phyloP scores from a whole-genome alignment of 1,140 invertebrate genomes.

The Acromyrmex heyeri region DNA sequence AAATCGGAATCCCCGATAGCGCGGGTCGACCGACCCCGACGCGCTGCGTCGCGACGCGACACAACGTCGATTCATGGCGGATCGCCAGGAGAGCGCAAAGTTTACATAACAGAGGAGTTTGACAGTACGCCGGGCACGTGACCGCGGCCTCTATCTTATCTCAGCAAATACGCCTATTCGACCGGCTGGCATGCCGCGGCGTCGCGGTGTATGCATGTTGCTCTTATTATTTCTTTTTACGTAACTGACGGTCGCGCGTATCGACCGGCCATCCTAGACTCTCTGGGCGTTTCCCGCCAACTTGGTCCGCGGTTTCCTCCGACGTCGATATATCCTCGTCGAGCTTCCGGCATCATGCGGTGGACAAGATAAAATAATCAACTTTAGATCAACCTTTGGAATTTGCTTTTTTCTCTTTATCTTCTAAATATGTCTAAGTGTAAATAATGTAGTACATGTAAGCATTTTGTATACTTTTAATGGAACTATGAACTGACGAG shows the following conservation, averaged over 20 bases:
- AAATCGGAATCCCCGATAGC: slow-evolving; percentile 73
- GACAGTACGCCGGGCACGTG: slow-evolving; percentile 84
- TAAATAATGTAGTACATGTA: background rate
- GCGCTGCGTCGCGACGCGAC: slow-evolving; percentile 34
- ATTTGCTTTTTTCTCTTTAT: background rate
- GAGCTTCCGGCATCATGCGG: slow-evolving; percentile 15
- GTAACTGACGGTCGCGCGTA: slow-evolving; percentile 74
- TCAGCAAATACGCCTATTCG: slow-evolving; percentile 77
- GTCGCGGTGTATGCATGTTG: slow-evolving; percentile 63
- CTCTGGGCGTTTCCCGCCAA: slow-evolving; percentile 72
- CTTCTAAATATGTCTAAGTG: background rate
- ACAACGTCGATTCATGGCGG: slow-evolving; percentile 78
- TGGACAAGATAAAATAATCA: slow-evolving; percentile 42
- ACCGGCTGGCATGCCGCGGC: slow-evolving; percentile 42
- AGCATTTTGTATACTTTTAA: background rate
- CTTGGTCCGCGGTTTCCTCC: slow-evolving; percentile 31
- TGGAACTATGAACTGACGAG: background rate
- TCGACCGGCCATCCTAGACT: slow-evolving; percentile 68
- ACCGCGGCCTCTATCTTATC: slow-evolving; percentile 83
- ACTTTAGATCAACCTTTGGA: background rate
- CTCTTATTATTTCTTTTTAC: slow-evolving; percentile 81
- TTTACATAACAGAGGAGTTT: slow-evolving; percentile 86
- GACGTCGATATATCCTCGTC: background rate
- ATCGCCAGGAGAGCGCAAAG: slow-evolving; percentile 81
- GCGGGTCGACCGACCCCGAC: slow-evolving; percentile 45